Evolutionary conservation across 2,113 vertebrate genomes (phyloP).

Genomic region (Caranx melampygus): DNA sequence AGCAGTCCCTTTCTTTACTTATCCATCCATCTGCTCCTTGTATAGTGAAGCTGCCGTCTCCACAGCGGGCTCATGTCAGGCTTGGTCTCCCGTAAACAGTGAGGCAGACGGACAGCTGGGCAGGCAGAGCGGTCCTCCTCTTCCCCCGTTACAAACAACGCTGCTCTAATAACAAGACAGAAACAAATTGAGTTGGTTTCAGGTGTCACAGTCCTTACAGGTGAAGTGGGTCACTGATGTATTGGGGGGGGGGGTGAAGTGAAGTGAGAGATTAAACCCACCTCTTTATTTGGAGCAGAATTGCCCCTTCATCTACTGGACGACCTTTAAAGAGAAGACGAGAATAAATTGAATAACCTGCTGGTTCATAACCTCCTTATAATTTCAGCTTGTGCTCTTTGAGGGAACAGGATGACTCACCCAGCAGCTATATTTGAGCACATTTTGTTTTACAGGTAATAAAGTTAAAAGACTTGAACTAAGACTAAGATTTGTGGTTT

Average conservation of each 20-base stretch:
- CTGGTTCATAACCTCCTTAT: background rate
- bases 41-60: conserved; percentile 9
- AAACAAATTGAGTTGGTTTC: conserved; percentile 54
- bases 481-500: too few species aligned
- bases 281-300: background rate
- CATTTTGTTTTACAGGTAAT: too few species aligned
- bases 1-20: conserved; percentile 48
- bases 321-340: background rate
- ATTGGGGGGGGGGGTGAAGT: background rate
- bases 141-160: conserved; percentile 18
- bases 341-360: background rate
- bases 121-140: conserved; percentile 24
- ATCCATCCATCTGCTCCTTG: conserved; percentile 39
- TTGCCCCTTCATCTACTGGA: too few species aligned
- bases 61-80: conserved; percentile 30
- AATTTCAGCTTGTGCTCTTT: background rate
- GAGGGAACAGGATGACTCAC: too few species aligned
- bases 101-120: conserved; percentile 25
- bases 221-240: background rate
- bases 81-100: conserved; percentile 47
- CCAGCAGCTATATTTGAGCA: too few species aligned
- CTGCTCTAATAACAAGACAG: conserved; percentile 26
- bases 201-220: conserved; percentile 34
- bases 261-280: background rate
- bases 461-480: too few species aligned